Conservation (phyloP, 2,113 vertebrate species). For the Micronycteris hirsuta region DNA sequence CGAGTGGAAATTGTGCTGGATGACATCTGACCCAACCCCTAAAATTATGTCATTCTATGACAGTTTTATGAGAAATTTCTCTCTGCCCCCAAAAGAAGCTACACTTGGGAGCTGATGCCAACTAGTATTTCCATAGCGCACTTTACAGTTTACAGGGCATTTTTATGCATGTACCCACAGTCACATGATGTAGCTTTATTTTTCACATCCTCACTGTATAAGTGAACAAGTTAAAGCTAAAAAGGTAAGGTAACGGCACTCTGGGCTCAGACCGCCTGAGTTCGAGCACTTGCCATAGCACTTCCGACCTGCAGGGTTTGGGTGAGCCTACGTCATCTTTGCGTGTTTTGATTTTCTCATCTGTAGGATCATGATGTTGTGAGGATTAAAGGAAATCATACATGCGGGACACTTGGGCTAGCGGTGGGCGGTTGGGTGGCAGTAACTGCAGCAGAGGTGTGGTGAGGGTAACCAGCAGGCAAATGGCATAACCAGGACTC, state of each 20-base stretch:
- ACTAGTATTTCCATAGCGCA: not conserved
- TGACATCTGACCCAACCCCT: not conserved
- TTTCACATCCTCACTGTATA: not conserved
- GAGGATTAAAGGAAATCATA: not conserved
- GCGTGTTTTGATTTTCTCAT: not conserved
- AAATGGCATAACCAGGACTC: not conserved
- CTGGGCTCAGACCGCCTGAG: not conserved
- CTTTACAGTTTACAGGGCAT: not conserved
- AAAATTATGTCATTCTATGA: not conserved
- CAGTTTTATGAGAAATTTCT: not conserved
- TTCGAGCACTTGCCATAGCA: not conserved
- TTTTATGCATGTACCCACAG: not conserved
- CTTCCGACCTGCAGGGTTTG: not conserved
- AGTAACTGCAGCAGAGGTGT: too few species aligned
- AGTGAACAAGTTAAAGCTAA: not conserved
- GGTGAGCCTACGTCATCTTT: not conserved
- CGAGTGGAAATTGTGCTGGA: not conserved
- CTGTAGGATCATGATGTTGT: not conserved
- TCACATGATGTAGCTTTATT: not conserved
- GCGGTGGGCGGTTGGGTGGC: not conserved
- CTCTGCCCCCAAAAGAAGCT: not conserved
- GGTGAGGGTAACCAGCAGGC: not conserved
- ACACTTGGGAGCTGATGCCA: not conserved
- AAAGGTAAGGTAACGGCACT: not conserved
- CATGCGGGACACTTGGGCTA: not conserved